Evolutionary conservation across 2,888 invertebrate species (phyloP), one percentile per base, ranked within the genome.

Genomic region (Eurytoma adleriae): DNA sequence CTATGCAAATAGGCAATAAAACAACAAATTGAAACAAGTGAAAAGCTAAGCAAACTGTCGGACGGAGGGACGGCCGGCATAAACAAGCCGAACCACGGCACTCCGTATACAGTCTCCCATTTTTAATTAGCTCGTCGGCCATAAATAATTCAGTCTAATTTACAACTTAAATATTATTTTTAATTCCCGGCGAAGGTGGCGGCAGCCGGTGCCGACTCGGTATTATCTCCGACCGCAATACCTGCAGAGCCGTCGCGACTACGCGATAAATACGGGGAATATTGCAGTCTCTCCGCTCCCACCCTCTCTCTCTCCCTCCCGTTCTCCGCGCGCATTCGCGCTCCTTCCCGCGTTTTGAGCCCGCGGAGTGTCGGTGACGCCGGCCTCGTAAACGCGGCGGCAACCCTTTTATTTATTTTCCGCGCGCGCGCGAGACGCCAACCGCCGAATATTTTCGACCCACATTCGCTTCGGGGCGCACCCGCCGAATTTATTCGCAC

Each of bases 261-360:
- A 78, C 67, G 80, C 81, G 82, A 84, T 84, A 82, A 84, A 83
- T 83, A 83, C 76, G 62, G 75, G n/a, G 81, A 81, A 81, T 82
- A 83, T 83, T 83, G 82, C 83, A 76, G 77, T 80, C 80, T 77
- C 78, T 76, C 69, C 78, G 78, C 69, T 61, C 54, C 2, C 13
- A 10, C n/a, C 12, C 30, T 3, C 27, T 30, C 27, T 30, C n/a
- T 4, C 12, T 14, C 30, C 3, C 62, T 12, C 3, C 30, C 12
- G 3, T 30, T 48, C 52, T 48, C 10, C 40, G 59, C 12, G 14
- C 48, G 14, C 52, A 50, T 2, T 75, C 24, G 50, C 50, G 61
- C 75, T 76, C 54, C 61, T 24, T 24, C 20, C 30, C n/a, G 24
- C 64, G 14, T 50, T 72, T 72, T 30, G 54, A 64, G 62, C 62